A percentile compares a stretch with the other conserved stretches of the same genome.
Evolutionary conservation across 1,140 invertebrate species (phyloP).

Genomic region (Asobara japonica): DNA sequence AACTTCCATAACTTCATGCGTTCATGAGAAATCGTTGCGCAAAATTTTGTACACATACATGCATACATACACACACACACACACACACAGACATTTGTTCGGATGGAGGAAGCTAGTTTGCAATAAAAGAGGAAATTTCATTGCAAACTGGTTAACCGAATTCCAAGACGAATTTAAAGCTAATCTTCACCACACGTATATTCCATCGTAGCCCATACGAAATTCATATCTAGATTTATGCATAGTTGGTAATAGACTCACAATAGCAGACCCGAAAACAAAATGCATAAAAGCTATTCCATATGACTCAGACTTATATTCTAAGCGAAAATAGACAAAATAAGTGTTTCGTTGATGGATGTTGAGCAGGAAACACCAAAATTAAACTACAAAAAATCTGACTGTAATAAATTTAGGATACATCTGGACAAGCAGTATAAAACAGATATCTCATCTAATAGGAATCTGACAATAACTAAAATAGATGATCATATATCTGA

Average conservation of each 20-base stretch:
- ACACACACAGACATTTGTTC: constrained; percentile 37
- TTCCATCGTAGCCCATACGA: constrained; percentile 24
- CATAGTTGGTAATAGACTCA: constrained; percentile 27
- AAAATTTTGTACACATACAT: not conserved
- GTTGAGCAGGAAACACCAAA: not conserved
- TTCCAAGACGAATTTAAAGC: constrained; percentile 23
- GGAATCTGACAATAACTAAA: constrained; percentile 11
- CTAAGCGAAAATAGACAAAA: not conserved
- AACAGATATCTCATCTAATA: constrained; percentile 10
- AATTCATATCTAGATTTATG: constrained; percentile 37
- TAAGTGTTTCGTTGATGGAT: not conserved
- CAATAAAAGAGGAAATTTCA: constrained; percentile 25
- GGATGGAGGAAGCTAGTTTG: constrained; percentile 34
- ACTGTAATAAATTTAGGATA: constrained; percentile 24
- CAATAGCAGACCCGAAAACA: not conserved
- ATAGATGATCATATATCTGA: constrained; percentile 9
- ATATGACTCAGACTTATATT: constrained; percentile 37
- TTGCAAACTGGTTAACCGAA: constrained; percentile 30
- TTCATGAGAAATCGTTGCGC: not conserved
- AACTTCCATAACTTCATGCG: too few species aligned
- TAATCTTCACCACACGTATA: constrained; percentile 25
- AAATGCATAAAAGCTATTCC: constrained; percentile 28
- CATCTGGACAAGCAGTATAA: constrained; percentile 8
- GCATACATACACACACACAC: constrained; percentile 29
- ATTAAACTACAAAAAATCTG: constrained; percentile 21